phyloP scores from a whole-genome alignment of 2,797 vertebrate genomes.

The Falco biarmicus region DNA sequence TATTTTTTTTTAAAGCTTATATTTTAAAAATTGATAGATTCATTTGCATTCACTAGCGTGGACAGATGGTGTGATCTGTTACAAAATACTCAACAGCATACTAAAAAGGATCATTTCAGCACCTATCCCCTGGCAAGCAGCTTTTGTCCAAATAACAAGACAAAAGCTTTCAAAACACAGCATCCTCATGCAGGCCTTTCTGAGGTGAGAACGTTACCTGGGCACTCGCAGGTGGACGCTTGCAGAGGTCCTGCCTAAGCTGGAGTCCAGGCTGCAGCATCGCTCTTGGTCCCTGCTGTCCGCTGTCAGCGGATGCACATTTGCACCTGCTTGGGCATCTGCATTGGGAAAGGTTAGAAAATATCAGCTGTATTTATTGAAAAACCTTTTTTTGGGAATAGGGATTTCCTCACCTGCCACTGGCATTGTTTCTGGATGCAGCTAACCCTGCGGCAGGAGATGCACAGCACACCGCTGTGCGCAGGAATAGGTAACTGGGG shows the following conservation, averaged over 20 bases:
- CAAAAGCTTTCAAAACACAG: not conserved
- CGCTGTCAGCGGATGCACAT: accelerated
- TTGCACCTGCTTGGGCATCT: too few relatives aligned
- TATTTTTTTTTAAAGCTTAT: not conserved
- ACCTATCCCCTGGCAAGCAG: not conserved
- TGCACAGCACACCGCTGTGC: accelerated
- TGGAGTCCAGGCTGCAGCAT: not conserved
- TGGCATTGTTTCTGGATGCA: accelerated
- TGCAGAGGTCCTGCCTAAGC: accelerated
- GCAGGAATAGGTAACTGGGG: accelerated
- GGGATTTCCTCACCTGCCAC: not conserved
- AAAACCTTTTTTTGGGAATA: not conserved
- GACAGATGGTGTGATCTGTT: conserved; percentile 30
- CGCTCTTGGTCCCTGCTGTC: accelerated
- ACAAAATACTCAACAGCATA: conserved; percentile 48
- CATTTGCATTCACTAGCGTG: conserved; percentile 21
- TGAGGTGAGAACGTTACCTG: not conserved
- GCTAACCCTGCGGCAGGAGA: not conserved
- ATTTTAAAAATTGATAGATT: conserved; percentile 49
- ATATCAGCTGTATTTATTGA: not conserved
- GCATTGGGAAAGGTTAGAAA: not conserved
- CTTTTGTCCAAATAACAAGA: not conserved
- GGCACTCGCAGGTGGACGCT: accelerated
- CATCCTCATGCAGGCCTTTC: not conserved
- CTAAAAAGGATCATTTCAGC: conserved; percentile 54